A percentile compares a stretch with the other conserved stretches of the same genome.
These are phyloP conservation scores for Ceratoteleas bidentatus DNA, from an alignment of 1,140 invertebrate genomes.

Conservation along the genomic window DNA sequence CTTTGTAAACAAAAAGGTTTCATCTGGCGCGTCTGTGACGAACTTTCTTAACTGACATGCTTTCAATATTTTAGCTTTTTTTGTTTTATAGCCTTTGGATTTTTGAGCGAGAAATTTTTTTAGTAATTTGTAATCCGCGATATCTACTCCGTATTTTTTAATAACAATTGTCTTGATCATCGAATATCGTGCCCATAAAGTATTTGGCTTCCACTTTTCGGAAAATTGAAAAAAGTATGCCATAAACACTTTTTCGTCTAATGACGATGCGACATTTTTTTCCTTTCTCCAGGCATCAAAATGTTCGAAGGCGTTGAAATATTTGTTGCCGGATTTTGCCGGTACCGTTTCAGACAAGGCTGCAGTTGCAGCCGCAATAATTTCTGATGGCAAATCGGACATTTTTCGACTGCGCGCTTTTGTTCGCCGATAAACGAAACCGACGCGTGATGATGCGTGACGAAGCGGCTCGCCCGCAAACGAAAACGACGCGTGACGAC, in stretches of 20 bases:
- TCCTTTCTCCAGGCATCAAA: not conserved
- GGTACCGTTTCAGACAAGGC: not conserved
- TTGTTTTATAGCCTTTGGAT: not conserved
- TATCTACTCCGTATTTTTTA: not conserved
- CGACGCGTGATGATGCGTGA: too few relatives aligned
- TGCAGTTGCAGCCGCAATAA: not conserved
- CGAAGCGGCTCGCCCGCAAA: too few relatives aligned
- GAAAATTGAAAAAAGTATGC: not conserved
- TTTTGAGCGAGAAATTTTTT: not conserved
- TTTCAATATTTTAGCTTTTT: not conserved
- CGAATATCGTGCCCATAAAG: conserved; percentile 4
- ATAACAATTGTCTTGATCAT: conserved; percentile 1
- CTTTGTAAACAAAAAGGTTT: not conserved
- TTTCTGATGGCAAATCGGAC: not conserved
- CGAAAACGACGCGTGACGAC: too few relatives aligned
- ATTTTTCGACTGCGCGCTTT: not conserved
- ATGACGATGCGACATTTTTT: not conserved
- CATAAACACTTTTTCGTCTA: not conserved
- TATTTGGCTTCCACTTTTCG: not conserved
- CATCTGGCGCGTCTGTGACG: not conserved
- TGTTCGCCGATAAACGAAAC: too few relatives aligned
- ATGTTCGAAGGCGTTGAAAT: not conserved
- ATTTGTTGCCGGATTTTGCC: not conserved
- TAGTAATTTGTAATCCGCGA: not conserved
- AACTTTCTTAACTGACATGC: not conserved